Evolutionary conservation across 2,797 vertebrate species (phyloP), one percentile per base, ranked within the genome.

Genomic region (Chelidonichthys spinosus): DNA sequence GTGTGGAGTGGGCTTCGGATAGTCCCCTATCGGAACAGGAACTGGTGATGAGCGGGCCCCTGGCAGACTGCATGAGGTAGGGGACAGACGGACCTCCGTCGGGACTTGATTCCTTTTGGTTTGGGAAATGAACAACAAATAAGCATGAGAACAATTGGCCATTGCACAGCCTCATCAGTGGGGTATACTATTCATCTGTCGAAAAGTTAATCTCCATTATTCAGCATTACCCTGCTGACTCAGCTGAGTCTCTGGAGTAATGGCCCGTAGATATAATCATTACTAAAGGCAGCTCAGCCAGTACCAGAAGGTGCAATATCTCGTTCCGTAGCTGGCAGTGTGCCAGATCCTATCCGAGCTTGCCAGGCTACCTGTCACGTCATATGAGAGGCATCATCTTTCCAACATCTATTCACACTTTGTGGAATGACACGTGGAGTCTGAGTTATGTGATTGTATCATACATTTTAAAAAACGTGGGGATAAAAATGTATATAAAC

Each of bases 131-230:
- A 25, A 25, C 25, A 87, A 76, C 76, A 81, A 85, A 87, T 74
- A 83, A 69, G 70, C 78, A 75, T 2, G 1, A 69, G 35, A 42
- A 33, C 72, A 42, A 6, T 67, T 32, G 61, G 79, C 54, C 53
- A 14, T 18, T 47, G 54, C 62, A 40, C 60, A 76, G 83, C 73
- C 74, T 85, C 69, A 83, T 90, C 84, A 82, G 74, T 2, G 17
- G 60, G 68, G 37, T 53, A 39, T 63, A 61, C 72, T 71, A 63
- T 89, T 88, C 72, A 88, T 90, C 88, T 84, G 79, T 81, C 25
- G 4, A 87, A 60, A 90, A 82, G 88, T 90, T 90, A 64, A 86
- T 88, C 83, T 81, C 82, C 79, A 91, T 92, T 89, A 89, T 84
- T 92, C 89, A 89, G 88, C 86, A 84, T 89, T 87, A 86, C 77